Evolutionary conservation across 2,797 vertebrate species (phyloP).

Genomic region (Ptychadena robeensis): DNA sequence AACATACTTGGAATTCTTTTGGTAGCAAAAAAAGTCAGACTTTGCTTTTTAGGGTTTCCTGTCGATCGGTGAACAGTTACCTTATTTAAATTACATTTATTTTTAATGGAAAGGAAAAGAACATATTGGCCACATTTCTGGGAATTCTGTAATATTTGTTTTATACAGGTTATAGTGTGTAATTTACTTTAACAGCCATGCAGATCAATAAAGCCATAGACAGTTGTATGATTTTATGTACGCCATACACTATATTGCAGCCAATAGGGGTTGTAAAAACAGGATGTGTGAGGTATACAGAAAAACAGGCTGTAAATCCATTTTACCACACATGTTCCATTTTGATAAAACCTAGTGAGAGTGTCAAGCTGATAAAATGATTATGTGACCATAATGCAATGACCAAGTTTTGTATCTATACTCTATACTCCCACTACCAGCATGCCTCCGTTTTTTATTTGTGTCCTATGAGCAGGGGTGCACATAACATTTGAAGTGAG

Average conservation of each 20-base stretch:
- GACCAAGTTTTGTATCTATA: neutral
- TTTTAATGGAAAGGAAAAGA: slow-evolving; percentile 26
- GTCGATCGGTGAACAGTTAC: slow-evolving; percentile 69
- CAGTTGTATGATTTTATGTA: slow-evolving; percentile 6
- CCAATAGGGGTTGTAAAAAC: slow-evolving; percentile 1
- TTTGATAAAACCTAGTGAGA: neutral
- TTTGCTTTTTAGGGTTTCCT: slow-evolving; percentile 74
- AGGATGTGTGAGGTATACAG: neutral
- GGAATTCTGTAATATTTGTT: neutral
- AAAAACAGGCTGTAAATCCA: slow-evolving; percentile 1
- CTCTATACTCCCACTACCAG: no score
- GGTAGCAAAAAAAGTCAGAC: slow-evolving; percentile 67
- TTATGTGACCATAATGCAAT: neutral
- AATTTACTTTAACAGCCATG: slow-evolving; percentile 6
- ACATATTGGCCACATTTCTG: slow-evolving; percentile 2
- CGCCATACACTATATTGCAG: slow-evolving; percentile 2
- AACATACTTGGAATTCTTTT: slow-evolving; percentile 77
- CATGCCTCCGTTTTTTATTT: no score
- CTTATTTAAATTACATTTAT: slow-evolving; percentile 3
- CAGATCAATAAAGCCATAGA: slow-evolving; percentile 13
- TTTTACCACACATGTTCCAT: slow-evolving; percentile 11
- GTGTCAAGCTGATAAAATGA: neutral
- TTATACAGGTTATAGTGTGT: neutral
- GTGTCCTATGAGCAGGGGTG: no score
- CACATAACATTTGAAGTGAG: no score